A percentile compares a stretch with the other conserved stretches of the same genome.
These are phyloP conservation scores for Botrylloides violaceus DNA, from an alignment of 23 tunicate genomes.

Conservation along the genomic window DNA sequence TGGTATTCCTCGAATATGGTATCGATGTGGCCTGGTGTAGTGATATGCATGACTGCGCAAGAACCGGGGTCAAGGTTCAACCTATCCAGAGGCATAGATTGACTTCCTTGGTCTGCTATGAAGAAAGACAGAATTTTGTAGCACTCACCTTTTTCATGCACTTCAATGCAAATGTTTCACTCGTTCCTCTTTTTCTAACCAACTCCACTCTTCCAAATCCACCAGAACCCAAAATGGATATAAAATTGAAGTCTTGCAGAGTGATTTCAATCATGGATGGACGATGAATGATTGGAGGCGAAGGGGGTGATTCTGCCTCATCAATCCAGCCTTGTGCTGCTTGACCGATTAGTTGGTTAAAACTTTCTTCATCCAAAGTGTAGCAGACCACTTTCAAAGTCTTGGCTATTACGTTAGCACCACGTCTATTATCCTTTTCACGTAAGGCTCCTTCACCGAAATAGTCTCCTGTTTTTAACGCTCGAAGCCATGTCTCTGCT, in stretches of 20 bases:
- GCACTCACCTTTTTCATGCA: slow-evolving; percentile 86
- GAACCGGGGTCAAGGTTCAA: no score
- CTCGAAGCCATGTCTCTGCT: slow-evolving; percentile 50
- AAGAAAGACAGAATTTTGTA: no score
- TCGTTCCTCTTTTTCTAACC: slow-evolving; percentile 23
- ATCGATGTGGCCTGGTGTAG: no score
- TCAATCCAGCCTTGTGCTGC: background rate
- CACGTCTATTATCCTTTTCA: slow-evolving; percentile 34
- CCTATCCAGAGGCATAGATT: no score
- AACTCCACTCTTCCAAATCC: slow-evolving; percentile 96
- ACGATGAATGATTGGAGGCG: background rate
- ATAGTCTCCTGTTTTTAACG: slow-evolving; percentile 52
- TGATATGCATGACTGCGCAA: no score
- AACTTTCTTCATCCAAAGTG: slow-evolving; percentile 83
- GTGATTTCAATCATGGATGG: slow-evolving; percentile 27
- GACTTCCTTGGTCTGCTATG: no score
- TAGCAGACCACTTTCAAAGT: slow-evolving; percentile 45
- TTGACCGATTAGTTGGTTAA: slow-evolving; percentile 75
- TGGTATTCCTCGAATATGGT: no score
- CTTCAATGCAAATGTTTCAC: slow-evolving; percentile 71
- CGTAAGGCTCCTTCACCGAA: slow-evolving; percentile 95
- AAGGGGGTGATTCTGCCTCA: no score
- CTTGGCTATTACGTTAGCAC: slow-evolving; percentile 77
- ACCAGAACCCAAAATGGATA: slow-evolving; percentile 80
- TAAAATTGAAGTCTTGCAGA: slow-evolving; percentile 50